A percentile compares a stretch with the other conserved stretches of the same genome.
phyloP scores from a whole-genome alignment of 2,797 vertebrate species.

The Propithecus perrieri region DNA sequence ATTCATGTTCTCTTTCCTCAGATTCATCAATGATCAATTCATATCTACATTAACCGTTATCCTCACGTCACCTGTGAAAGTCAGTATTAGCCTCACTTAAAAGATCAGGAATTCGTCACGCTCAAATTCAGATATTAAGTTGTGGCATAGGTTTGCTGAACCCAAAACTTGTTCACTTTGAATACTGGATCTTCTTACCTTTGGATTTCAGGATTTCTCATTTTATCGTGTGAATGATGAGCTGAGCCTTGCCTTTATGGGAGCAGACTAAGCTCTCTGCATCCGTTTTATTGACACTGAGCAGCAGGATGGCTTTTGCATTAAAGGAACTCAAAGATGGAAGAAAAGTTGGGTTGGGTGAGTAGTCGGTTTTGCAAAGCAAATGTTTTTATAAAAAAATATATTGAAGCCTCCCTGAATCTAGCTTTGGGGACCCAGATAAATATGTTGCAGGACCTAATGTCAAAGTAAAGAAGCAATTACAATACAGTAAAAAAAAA shows the following conservation, averaged over 20 bases:
- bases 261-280: neutral
- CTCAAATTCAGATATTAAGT: neutral
- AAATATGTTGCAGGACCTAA: neutral
- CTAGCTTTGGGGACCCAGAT: neutral
- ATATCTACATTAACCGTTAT: neutral
- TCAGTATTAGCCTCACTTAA: neutral
- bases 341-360: neutral
- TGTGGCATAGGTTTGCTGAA: neutral
- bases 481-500: neutral
- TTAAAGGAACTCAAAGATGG: neutral
- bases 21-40: neutral
- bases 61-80: neutral
- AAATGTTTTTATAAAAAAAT: neutral
- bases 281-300: neutral
- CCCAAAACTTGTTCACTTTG: neutral
- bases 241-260: neutral
- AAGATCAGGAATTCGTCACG: neutral
- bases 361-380: neutral
- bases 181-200: neutral
- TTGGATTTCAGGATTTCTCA: neutral
- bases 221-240: neutral
- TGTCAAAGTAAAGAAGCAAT: neutral
- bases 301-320: neutral
- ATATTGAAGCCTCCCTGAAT: neutral
- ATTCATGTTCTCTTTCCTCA: neutral